Base-by-base conservation (phyloP, 2,888 invertebrate species). In the Drosophila picticornis region DNA sequence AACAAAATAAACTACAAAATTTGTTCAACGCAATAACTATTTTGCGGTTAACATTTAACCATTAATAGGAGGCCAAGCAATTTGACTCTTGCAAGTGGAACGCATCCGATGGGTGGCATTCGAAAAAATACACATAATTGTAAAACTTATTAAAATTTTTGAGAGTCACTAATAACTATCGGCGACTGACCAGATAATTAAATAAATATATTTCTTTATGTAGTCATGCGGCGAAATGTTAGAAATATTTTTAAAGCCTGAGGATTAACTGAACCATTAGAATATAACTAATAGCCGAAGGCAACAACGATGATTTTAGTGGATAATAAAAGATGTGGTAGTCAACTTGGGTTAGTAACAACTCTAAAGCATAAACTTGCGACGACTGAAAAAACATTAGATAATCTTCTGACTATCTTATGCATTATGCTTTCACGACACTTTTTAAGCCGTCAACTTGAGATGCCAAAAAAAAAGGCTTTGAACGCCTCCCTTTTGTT, bases 1-100 rank as follows among this genome's bases (percentile, higher is more conserved):
- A 78, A 80, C 77, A 77, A 83, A 83, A 83, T 76, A 77, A 83
- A 81, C 83, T 83, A 66, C 72, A 83, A 85, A 88, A 85, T 86
- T 88, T 85, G 83, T 80, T 83, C 75, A 64, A 68, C 81, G 72
- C 77, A 87, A 84, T 75, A 63, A 53, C 16, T 74, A 79, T 83
- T 79, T 79, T 63, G 79, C 61, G 64, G 66, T 72, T 56, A 56
- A 58, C 69, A 46, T 67, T 61, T 66, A 36, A 40, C 87, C 75
- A 75, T 38, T 27, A 80, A 82, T 74, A 71, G 77, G 72, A 77
- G 78, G 66, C 66, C 65, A 73, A 71, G 61, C 67, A 48, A 62
- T 71, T 69, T 81, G 67, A 55, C 61, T 68, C 63, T 61, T 46
- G 46, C 56, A 78, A 73, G 58, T 71, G 65, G 70, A 72, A 70